phyloP scores from a whole-genome alignment of 2,797 vertebrate genomes.

The Poeciliopsis presidionis region DNA sequence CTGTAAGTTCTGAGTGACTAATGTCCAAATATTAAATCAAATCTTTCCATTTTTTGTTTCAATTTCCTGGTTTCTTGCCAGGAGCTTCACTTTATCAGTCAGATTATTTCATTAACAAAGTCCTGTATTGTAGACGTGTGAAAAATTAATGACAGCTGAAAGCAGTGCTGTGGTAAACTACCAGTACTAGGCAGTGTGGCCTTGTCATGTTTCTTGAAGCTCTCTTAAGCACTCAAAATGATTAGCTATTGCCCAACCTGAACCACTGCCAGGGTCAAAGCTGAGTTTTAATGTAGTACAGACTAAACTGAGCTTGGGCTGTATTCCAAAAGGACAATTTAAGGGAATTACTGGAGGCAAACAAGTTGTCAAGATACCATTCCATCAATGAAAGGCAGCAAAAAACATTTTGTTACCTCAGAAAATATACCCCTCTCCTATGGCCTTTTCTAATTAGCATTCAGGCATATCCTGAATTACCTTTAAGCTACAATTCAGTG shows the following conservation, averaged over 20 bases:
- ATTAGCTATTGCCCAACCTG: slow-evolving; percentile 81
- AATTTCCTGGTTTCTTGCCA: slow-evolving; percentile 9
- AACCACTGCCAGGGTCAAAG: slow-evolving; percentile 76
- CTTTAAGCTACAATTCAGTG: slow-evolving; percentile 20
- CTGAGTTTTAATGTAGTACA: slow-evolving; percentile 77
- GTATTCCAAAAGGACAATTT: slow-evolving; percentile 81
- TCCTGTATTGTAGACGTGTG: background rate
- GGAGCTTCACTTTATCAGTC: background rate
- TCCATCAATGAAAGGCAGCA: slow-evolving; percentile 63
- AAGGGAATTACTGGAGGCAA: slow-evolving; percentile 78
- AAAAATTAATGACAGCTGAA: background rate
- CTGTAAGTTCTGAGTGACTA: slow-evolving; percentile 6
- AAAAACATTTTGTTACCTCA: slow-evolving; percentile 62
- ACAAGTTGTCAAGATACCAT: slow-evolving; percentile 80
- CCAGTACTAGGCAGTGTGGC: slow-evolving; percentile 24
- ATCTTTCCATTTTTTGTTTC: background rate
- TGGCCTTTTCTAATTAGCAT: slow-evolving; percentile 40
- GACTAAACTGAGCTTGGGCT: slow-evolving; percentile 75
- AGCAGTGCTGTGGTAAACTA: slow-evolving; percentile 12
- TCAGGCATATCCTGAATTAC: slow-evolving; percentile 40
- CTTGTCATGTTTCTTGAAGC: slow-evolving; percentile 61
- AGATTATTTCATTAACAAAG: background rate
- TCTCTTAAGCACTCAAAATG: slow-evolving; percentile 78
- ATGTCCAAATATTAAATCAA: slow-evolving; percentile 12
- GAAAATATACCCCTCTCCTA: slow-evolving; percentile 50